phyloP scores from a whole-genome alignment of 2,888 invertebrate species.

The Netelia melanura region DNA sequence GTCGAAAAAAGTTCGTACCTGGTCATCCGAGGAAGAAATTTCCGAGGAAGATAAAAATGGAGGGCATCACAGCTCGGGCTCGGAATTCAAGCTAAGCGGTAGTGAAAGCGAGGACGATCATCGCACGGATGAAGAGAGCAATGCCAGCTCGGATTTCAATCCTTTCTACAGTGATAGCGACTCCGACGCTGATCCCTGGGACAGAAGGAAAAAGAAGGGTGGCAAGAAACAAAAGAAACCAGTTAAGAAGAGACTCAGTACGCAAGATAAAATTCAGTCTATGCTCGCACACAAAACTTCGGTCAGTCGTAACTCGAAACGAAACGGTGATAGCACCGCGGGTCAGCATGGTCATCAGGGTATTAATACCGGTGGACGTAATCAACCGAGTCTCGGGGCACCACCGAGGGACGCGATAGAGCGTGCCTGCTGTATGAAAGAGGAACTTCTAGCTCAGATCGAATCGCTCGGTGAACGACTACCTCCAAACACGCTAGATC shows the following conservation, averaged over 20 bases:
- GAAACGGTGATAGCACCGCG: constrained; percentile 79
- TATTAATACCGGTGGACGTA: constrained; percentile 85
- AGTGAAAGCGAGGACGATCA: constrained; percentile 83
- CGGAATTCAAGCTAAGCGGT: constrained; percentile 86
- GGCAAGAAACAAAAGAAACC: constrained; percentile 87
- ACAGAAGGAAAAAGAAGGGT: constrained; percentile 88
- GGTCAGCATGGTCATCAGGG: constrained; percentile 85
- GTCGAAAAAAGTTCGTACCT: constrained; percentile 86
- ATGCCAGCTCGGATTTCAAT: constrained; percentile 94
- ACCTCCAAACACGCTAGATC: constrained; percentile 99
- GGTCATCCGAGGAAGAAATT: constrained; percentile 86
- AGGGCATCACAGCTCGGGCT: constrained; percentile 84
- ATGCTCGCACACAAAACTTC: constrained; percentile 86
- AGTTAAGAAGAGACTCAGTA: constrained; percentile 88
- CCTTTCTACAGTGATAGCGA: constrained; percentile 95
- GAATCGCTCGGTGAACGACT: constrained; percentile 94
- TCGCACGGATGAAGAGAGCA: constrained; percentile 86
- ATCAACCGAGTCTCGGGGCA: constrained; percentile 80
- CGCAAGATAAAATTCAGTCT: constrained; percentile 93
- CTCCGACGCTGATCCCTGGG: constrained; percentile 95
- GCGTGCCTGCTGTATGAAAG: constrained; percentile 96
- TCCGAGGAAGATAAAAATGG: constrained; percentile 85
- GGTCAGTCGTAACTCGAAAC: constrained; percentile 84
- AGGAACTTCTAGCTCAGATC: constrained; percentile 93
- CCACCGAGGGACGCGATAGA: constrained; percentile 95